Conservation (phyloP, 2,797 vertebrate species). For the Dipus sagitta region DNA sequence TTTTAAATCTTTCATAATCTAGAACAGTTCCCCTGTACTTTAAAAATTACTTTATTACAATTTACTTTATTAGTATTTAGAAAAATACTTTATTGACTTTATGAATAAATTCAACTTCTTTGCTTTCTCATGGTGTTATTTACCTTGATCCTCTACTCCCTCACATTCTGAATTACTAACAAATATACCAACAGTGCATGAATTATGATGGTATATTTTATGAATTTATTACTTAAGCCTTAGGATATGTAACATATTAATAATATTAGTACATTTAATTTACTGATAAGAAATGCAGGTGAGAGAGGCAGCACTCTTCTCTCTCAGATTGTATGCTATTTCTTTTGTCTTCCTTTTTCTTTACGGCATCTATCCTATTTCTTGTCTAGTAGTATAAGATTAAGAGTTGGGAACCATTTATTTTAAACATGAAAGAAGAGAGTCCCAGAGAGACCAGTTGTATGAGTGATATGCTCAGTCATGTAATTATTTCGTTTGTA, state of each 20-base stretch:
- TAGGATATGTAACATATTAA: background rate
- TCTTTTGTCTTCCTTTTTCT: background rate
- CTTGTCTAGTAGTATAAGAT: background rate
- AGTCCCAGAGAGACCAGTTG: background rate
- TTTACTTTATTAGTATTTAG: no score
- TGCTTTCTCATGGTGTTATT: background rate
- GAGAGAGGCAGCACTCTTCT: background rate
- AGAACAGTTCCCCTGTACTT: background rate
- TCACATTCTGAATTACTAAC: background rate
- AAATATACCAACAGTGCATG: background rate
- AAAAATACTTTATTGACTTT: background rate
- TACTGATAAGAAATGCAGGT: background rate
- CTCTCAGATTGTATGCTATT: background rate
- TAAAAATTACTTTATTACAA: background rate
- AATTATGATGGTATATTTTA: background rate
- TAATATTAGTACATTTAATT: constrained; percentile 17
- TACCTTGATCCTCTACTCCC: background rate
- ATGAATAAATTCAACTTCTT: background rate
- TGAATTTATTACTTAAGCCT: constrained; percentile 4
- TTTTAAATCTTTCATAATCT: constrained; percentile 30
- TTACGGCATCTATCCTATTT: background rate
- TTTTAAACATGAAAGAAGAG: constrained; percentile 57
- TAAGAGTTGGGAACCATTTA: constrained; percentile 31
- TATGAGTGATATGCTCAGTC: background rate
- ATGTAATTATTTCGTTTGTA: constrained; percentile 50